These are phyloP conservation scores for Drosophila albomicans DNA, from an alignment of 1,140 invertebrate genomes.

Conservation along the genomic window DNA sequence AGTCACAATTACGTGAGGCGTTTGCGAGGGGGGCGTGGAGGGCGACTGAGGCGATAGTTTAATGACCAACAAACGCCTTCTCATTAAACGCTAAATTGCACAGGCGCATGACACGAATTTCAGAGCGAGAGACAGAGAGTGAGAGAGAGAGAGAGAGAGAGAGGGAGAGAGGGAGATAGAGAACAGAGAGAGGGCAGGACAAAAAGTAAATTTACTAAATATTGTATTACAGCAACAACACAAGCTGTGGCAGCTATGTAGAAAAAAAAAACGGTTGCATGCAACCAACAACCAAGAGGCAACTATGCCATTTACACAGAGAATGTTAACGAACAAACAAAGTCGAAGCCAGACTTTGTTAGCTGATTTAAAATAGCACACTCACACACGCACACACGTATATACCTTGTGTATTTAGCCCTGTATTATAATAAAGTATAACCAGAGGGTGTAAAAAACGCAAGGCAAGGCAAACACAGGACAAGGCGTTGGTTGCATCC, in stretches of 20 bases:
- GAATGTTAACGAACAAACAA: constrained; percentile 81
- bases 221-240: constrained; percentile 57
- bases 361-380: constrained; percentile 65
- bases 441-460: constrained; percentile 35
- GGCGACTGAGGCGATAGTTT: constrained; percentile 44
- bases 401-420: constrained; percentile 39
- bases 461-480: constrained; percentile 20
- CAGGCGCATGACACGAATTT: constrained; percentile 77
- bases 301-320: constrained; percentile 51
- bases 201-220: constrained; percentile 59
- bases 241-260: neutral
- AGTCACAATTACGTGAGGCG: constrained; percentile 69
- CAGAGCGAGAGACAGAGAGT: constrained; percentile 27
- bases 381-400: constrained; percentile 42
- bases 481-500: constrained; percentile 28
- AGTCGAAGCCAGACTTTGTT: constrained; percentile 66
- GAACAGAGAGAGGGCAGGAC: constrained; percentile 22
- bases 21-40: neutral
- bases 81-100: constrained; percentile 82
- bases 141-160: neutral
- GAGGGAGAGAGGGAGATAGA: constrained; percentile 25
- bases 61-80: constrained; percentile 80
- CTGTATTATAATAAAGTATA: constrained; percentile 50
- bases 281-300: constrained; percentile 67
- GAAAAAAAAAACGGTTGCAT: constrained; percentile 53